Evolutionary conservation across 2,888 invertebrate species (phyloP).

Genomic region (Tuberolachnus salignus): DNA sequence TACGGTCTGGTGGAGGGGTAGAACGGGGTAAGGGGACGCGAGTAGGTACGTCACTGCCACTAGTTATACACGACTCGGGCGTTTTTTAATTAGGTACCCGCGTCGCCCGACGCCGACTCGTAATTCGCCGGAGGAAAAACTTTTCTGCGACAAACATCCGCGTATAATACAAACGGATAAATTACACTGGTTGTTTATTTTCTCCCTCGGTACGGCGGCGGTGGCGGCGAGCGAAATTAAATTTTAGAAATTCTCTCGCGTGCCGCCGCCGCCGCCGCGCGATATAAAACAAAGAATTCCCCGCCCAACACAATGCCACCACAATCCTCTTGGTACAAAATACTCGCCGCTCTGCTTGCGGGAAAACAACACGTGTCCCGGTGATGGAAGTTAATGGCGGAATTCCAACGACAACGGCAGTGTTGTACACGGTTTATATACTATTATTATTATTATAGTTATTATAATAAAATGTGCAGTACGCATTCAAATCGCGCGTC

Average conservation of each 20-base stretch:
- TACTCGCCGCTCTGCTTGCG: too few relatives aligned
- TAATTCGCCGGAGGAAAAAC: slow-evolving; percentile 21
- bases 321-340: not conserved
- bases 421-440: not conserved
- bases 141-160: slow-evolving; percentile 53
- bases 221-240: slow-evolving; percentile 31
- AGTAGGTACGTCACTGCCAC: slow-evolving; percentile 42
- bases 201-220: not conserved
- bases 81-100: slow-evolving; percentile 51
- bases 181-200: slow-evolving; percentile 38
- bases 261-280: slow-evolving; percentile 1
- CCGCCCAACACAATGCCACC: slow-evolving; percentile 32
- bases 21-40: not conserved
- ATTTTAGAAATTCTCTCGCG: slow-evolving; percentile 54
- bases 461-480: too few relatives aligned
- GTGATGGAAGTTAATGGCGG: slow-evolving; percentile 20
- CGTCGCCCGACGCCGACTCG: not conserved
- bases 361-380: slow-evolving; percentile 23
- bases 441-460: too few relatives aligned
- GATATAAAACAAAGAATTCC: slow-evolving; percentile 49
- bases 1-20: not conserved
- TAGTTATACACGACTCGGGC: slow-evolving; percentile 50
- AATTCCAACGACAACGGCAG: slow-evolving; percentile 14
- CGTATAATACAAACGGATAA: slow-evolving; percentile 36
- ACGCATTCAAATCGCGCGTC: too few relatives aligned